Percentiles rank a stretch among this genome's conserved stretches.
These are phyloP conservation scores for Oligia strigilis DNA, from an alignment of 2,888 invertebrate species.

Conservation along the genomic window DNA sequence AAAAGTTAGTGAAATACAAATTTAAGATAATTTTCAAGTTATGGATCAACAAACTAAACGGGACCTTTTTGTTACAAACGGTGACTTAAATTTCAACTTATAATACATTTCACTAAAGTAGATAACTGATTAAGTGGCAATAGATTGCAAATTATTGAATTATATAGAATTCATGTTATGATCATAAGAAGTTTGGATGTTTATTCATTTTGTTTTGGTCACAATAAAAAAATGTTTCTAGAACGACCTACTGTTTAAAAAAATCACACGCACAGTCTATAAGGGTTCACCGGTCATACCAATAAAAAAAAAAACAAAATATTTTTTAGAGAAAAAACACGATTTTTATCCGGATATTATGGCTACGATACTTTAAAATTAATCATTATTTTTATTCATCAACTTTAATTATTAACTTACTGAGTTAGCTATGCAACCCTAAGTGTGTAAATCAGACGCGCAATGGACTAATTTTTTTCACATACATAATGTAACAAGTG, in stretches of 20 bases:
- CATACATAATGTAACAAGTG: neutral
- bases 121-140: neutral
- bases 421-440: neutral
- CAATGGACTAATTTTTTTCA: too few species aligned
- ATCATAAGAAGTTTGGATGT: neutral
- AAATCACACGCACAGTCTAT: fast-evolving
- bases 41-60: neutral
- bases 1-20: neutral
- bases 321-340: neutral
- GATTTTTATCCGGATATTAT: too few species aligned
- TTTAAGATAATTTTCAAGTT: neutral
- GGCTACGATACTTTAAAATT: neutral
- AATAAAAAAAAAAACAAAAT: neutral
- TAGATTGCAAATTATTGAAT: neutral
- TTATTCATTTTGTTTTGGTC: neutral
- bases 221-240: neutral
- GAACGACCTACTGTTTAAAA: neutral
- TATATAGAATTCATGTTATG: too few species aligned
- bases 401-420: neutral
- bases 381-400: too few species aligned
- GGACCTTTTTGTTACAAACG: neutral
- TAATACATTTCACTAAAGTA: neutral
- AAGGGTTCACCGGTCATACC: neutral
- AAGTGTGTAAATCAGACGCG: neutral
- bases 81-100: neutral